A percentile compares a stretch with the other conserved stretches of the same genome.
phyloP scores from a whole-genome alignment of 1,140 invertebrate genomes.

The Plutomurus gul region DNA sequence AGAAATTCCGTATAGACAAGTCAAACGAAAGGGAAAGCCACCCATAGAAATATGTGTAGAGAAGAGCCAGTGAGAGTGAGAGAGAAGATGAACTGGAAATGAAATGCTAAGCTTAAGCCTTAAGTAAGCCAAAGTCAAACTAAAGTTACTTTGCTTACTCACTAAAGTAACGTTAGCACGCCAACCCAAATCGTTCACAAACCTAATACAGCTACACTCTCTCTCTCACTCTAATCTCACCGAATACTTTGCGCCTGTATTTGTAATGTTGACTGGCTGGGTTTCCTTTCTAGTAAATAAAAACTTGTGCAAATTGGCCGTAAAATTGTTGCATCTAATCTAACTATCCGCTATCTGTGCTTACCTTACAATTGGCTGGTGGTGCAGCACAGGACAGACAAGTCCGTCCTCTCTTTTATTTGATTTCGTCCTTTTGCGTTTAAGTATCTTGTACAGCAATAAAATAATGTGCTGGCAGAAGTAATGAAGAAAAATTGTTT shows the following conservation, averaged over 20 bases:
- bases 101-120: conserved; percentile 20
- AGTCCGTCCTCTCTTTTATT: too few relatives aligned
- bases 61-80: background rate
- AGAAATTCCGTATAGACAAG: conserved; percentile 18
- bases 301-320: conserved; percentile 4
- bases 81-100: conserved; percentile 22
- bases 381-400: too few relatives aligned
- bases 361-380: too few relatives aligned
- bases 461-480: too few relatives aligned
- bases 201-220: background rate
- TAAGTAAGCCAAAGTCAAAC: conserved; percentile 3
- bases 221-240: background rate
- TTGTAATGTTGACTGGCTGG: background rate
- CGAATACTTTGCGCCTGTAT: background rate
- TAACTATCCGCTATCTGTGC: background rate
- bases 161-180: too few relatives aligned
- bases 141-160: too few relatives aligned
- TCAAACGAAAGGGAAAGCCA: conserved; percentile 12
- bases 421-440: too few relatives aligned
- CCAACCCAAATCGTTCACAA: too few relatives aligned
- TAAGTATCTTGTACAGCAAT: too few relatives aligned
- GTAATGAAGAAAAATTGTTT: too few relatives aligned
- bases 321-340: conserved; percentile 4
- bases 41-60: conserved; percentile 10
- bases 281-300: background rate